Base-by-base conservation (phyloP, 2,113 vertebrate genomes). In the Brienomyrus brachyistius region DNA sequence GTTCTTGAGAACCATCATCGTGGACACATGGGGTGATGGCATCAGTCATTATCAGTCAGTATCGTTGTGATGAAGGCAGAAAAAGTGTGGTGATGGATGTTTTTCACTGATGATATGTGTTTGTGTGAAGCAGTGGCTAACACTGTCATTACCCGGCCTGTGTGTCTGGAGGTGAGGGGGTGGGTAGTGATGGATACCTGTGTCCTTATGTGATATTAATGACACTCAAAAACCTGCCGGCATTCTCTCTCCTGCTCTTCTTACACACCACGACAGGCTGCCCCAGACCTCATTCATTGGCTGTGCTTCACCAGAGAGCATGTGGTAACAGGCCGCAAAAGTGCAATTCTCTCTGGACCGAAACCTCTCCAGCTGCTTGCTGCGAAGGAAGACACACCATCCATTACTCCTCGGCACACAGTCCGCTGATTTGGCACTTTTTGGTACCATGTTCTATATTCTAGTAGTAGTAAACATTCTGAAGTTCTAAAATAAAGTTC, bases 11-110 rank as follows among this genome's bases (percentile, higher is more conserved):
- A 45, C 86, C 50, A 21, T 15, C 4, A 48, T 40, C 88, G 89
- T 90, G 90, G 89, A 90, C 84, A 88, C 87, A 11, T 70, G 83
- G 88, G 90, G 92, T 91, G 92, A 92, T 90, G 70, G 91, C 90
- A 90, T 91, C 91, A 92, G 92, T 91, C 91, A 93, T 94, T 91
- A 92, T 90, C 91, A 92, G 92, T 91, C 91, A 93, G 93, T 91
- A 92, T 90, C 92, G 93, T 93, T 92, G 80, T 84, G 52, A 93
- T 90, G 86, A 92, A 91, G 93, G 90, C 91, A 80, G 85, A 87
- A 90, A 94, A 92, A 91, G 91, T 92, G 89, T 40, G 31, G 88
- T 91, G 92, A 94, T 94, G 91, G 94, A 94, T 93, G 87, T 90
- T 85, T 94, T 93, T 5, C 77, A 45, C 27, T 10, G 35, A 45